Percentiles rank a stretch among this genome's conserved stretches.
Evolutionary conservation across 2,888 invertebrate species (phyloP).

Genomic region (Lordiphosa andalusiaca): DNA sequence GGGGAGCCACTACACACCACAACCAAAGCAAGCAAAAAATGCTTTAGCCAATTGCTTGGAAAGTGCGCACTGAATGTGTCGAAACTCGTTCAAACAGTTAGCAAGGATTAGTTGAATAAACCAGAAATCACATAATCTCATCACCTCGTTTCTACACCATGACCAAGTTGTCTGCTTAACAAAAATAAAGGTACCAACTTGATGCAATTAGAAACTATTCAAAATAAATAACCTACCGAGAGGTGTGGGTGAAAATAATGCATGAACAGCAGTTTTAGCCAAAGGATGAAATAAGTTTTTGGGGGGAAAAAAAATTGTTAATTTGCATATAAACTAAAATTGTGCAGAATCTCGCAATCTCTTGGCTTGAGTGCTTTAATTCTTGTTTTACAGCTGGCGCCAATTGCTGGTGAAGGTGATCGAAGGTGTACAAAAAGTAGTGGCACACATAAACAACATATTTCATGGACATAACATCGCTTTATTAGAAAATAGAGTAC

Average conservation of each 20-base stretch:
- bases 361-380: no score
- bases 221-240: slow-evolving; percentile 25
- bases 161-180: neutral
- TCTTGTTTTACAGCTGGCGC: no score
- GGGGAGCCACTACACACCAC: slow-evolving; percentile 14
- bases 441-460: no score
- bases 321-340: no score
- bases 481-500: no score
- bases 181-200: slow-evolving; percentile 5
- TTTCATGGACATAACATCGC: no score
- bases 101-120: slow-evolving; percentile 39
- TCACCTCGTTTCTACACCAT: neutral
- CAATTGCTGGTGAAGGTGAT: no score
- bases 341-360: no score
- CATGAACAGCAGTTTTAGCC: slow-evolving; percentile 8
- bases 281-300: slow-evolving; percentile 2
- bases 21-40: slow-evolving; percentile 47
- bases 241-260: neutral
- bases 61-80: slow-evolving; percentile 49
- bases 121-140: slow-evolving; percentile 35
- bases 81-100: slow-evolving; percentile 66
- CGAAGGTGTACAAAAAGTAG: no score
- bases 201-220: slow-evolving; percentile 10
- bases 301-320: no score
- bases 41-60: slow-evolving; percentile 70